Evolutionary conservation across 2,888 invertebrate genomes (phyloP).

Genomic region (Pristionchus maxplancki): DNA sequence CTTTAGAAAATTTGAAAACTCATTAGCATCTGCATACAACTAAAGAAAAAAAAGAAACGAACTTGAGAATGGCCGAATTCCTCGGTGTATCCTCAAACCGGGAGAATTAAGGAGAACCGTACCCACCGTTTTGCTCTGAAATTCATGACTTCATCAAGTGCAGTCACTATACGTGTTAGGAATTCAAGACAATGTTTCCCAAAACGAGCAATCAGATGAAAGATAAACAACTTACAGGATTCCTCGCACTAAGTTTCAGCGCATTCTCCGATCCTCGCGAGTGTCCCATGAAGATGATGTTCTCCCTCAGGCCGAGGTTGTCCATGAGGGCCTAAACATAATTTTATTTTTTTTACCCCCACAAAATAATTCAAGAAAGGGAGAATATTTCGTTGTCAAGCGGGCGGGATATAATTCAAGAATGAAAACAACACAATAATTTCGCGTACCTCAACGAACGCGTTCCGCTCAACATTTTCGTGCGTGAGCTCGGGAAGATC

Average conservation of each 20-base stretch:
- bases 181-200: too few species aligned
- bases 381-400: neutral
- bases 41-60: neutral
- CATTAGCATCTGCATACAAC: too few species aligned
- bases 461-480: conserved; percentile 49
- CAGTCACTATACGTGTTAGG: too few species aligned
- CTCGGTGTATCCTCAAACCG: conserved; percentile 44
- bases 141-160: neutral
- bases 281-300: conserved; percentile 48
- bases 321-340: conserved; percentile 16
- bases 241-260: conserved; percentile 39
- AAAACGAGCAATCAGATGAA: too few species aligned
- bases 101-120: conserved; percentile 33
- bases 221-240: too few species aligned
- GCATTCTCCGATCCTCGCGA: conserved; percentile 49
- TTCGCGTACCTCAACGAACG: conserved; percentile 37
- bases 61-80: conserved; percentile 48
- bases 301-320: conserved; percentile 23
- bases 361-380: too few species aligned
- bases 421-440: neutral
- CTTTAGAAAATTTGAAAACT: neutral
- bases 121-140: conserved; percentile 30
- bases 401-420: too few species aligned
- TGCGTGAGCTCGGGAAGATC: conserved; percentile 45
- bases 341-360: neutral